A percentile compares a stretch with the other conserved stretches of the same genome.
These are phyloP conservation scores for Caenorhabditis sp. DNA, from an alignment of 2,888 invertebrate genomes.

Conservation along the genomic window DNA sequence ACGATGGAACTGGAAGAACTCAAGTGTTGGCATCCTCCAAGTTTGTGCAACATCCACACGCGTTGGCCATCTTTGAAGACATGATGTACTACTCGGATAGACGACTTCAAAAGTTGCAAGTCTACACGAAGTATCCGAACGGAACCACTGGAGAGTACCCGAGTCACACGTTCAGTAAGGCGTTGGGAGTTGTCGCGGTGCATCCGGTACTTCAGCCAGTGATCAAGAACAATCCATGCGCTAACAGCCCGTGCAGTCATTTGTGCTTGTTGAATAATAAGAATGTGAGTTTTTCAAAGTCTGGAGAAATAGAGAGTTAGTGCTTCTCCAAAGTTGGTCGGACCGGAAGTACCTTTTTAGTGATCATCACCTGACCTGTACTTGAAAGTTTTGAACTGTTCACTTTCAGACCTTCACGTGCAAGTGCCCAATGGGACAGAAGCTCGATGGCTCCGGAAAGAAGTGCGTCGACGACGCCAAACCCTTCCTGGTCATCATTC, in stretches of 20 bases:
- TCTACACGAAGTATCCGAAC: conserved; percentile 83
- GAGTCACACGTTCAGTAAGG: conserved; percentile 90
- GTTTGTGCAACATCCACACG: conserved; percentile 95
- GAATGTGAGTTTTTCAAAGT: conserved; percentile 56
- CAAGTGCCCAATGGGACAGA: conserved; percentile 91
- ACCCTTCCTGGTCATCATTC: conserved; percentile 93
- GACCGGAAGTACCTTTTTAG: too few relatives aligned
- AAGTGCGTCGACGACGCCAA: conserved; percentile 88
- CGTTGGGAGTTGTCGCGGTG: conserved; percentile 95
- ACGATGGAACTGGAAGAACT: conserved; percentile 89
- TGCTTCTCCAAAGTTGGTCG: too few relatives aligned
- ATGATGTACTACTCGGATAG: conserved; percentile 90
- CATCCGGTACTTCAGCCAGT: conserved; percentile 94
- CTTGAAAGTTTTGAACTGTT: too few relatives aligned
- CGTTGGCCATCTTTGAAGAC: conserved; percentile 95
- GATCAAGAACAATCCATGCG: conserved; percentile 87
- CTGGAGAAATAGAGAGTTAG: too few relatives aligned
- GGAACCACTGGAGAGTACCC: conserved; percentile 81
- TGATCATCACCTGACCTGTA: too few relatives aligned
- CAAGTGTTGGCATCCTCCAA: conserved; percentile 68
- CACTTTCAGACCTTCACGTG: conserved; percentile 88
- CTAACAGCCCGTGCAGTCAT: conserved; percentile 89
- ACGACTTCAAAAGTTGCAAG: conserved; percentile 77
- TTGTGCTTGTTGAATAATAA: conserved; percentile 91
- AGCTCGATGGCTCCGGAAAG: conserved; percentile 77